These are phyloP conservation scores for Lampris incognitus DNA, from an alignment of 2,113 vertebrate genomes.

Conservation along the genomic window DNA sequence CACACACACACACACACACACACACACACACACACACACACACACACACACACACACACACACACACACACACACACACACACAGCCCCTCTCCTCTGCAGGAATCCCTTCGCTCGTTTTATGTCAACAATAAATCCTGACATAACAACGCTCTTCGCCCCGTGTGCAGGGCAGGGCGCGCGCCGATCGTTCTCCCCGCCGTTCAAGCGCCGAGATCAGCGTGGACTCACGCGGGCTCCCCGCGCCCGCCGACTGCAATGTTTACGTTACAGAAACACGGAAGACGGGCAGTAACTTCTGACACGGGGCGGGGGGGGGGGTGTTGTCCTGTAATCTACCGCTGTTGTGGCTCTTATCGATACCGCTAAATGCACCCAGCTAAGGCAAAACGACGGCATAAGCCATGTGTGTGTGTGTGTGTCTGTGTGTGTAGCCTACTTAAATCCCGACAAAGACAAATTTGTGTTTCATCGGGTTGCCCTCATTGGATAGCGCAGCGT, in stretches of 20 bases:
- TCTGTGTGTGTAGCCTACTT: background rate
- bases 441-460: background rate
- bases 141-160: constrained; percentile 21
- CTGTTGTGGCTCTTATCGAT: too few species aligned
- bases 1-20: constrained; percentile 27
- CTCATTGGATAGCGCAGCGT: constrained; percentile 21
- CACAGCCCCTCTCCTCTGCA: constrained; percentile 51
- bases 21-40: constrained; percentile 23
- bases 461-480: background rate
- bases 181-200: too few species aligned
- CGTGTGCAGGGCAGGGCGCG: background rate
- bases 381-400: too few species aligned
- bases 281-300: too few species aligned
- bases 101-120: constrained; percentile 69
- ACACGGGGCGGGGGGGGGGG: too few species aligned
- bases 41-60: constrained; percentile 15
- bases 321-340: too few species aligned
- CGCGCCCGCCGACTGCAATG: too few species aligned
- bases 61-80: constrained; percentile 13
- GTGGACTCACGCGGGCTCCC: background rate
- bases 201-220: background rate
- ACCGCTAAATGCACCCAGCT: too few species aligned
- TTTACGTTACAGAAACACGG: too few species aligned
- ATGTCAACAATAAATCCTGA: constrained; percentile 70
- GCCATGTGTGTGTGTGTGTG: too few species aligned